Conservation (phyloP, 2,113 vertebrate species). For the Dunckerocampus dactyliophorus region DNA sequence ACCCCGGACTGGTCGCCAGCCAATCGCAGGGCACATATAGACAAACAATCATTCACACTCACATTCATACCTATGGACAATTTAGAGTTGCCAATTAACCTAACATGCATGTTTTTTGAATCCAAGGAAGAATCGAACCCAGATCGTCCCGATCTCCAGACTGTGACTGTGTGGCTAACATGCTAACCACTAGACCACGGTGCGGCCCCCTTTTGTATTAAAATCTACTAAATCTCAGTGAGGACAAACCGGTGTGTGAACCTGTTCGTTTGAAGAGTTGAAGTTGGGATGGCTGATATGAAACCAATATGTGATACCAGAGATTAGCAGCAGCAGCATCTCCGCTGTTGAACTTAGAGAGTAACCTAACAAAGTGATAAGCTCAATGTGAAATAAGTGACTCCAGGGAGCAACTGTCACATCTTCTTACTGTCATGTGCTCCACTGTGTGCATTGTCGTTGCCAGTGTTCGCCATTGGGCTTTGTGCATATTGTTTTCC, state of each 20-base stretch:
- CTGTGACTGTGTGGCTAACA: too few species aligned
- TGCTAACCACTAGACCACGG: too few species aligned
- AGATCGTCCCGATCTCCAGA: too few species aligned
- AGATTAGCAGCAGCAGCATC: conserved; percentile 37
- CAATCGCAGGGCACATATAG: too few species aligned
- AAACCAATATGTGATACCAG: conserved; percentile 42
- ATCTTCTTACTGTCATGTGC: conserved; percentile 11
- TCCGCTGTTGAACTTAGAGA: conserved; percentile 35
- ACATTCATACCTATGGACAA: too few species aligned
- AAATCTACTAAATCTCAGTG: background rate
- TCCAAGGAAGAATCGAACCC: too few species aligned
- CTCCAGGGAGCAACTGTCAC: conserved; percentile 34
- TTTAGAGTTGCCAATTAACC: too few species aligned
- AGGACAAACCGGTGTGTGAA: background rate
- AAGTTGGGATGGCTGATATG: conserved; percentile 40
- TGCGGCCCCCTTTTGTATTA: background rate
- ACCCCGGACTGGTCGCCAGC: too few species aligned
- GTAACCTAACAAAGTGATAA: conserved; percentile 48
- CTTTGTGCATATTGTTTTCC: background rate
- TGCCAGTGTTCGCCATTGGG: background rate
- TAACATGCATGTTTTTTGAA: too few species aligned
- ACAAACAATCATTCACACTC: too few species aligned
- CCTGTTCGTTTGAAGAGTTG: conserved; percentile 21
- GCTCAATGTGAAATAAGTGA: conserved; percentile 39
- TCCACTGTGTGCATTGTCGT: background rate